Base-by-base conservation (phyloP, 2,113 vertebrate species). In the Coturnix japonica region DNA sequence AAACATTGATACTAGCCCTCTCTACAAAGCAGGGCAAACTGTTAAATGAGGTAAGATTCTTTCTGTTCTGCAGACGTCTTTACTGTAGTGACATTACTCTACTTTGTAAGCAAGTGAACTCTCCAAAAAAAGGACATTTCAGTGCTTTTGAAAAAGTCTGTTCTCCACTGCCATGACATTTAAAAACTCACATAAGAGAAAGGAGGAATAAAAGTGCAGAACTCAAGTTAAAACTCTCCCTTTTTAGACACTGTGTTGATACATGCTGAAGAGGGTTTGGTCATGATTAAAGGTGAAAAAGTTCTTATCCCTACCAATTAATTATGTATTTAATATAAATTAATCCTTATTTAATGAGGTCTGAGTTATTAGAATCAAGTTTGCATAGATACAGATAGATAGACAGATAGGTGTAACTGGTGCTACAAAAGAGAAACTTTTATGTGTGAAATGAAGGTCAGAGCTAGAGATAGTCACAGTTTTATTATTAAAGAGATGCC, bases 321-420 rank as follows among this genome's bases (percentile, higher is more conserved):
- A 69, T 69, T 44, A 74, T n/a, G 31, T 49, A 56, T 72, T 89
- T 84, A 79, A 76, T 81, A 91, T 31, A 95, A 83, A 91, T 78
- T 78, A 88, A 91, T 90, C 80, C 23, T 83, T 75, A 85, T 69
- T 94, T 88, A 96, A 94, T 89, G 31, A 94, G 8, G 11, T 72
- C 44, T 86, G 30, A 64, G 19, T 86, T 28, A 74, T 90, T 91
- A 81, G 54, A 54, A 73, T 81, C 26, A 85, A 94, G 20, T 92
- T 85, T 85, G 46, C 30, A 61, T 21, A 72, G 66, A 75, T 44
- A 69, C 10, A 92, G 66, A 60, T n/a, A 85, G 64, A 79, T 12
- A 82, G 67, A 79, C 10, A 82, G 67, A 67, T 35, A 75, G 8
- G 2, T 70, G 28, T 80, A 89, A 95, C 3, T 92, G 25, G 11